Conservation (phyloP, 2,888 invertebrate genomes). For the Chrysolina oricalcia region DNA sequence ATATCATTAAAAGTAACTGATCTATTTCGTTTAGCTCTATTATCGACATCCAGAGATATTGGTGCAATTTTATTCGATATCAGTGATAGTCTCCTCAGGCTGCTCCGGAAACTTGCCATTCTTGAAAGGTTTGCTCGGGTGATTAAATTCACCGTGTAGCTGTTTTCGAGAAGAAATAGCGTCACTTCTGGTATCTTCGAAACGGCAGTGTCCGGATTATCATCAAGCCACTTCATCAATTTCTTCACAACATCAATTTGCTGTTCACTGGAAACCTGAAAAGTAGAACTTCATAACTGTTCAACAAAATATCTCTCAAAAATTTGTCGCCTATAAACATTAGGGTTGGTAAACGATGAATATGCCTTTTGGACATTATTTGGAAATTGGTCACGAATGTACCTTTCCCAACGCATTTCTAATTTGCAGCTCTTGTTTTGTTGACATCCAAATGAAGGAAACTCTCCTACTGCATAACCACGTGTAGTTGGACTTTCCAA, state of each 20-base stretch:
- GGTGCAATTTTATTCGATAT: slow-evolving; percentile 56
- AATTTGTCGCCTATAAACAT: too few relatives aligned
- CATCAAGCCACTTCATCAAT: slow-evolving; percentile 62
- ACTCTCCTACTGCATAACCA: slow-evolving; percentile 64
- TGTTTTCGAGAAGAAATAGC: slow-evolving; percentile 58
- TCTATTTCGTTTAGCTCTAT: slow-evolving; percentile 42
- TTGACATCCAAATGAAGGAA: slow-evolving; percentile 61
- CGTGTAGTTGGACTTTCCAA: slow-evolving; percentile 61
- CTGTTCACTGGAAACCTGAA: slow-evolving; percentile 63
- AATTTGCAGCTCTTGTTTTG: slow-evolving; percentile 64
- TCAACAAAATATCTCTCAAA: neutral
- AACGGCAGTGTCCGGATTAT: slow-evolving; percentile 59
- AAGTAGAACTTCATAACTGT: slow-evolving; percentile 66
- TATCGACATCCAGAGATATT: slow-evolving; percentile 30
- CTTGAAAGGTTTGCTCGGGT: slow-evolving; percentile 58
- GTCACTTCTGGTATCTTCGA: slow-evolving; percentile 64
- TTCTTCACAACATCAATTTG: slow-evolving; percentile 63
- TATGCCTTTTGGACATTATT: too few relatives aligned
- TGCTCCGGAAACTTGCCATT: slow-evolving; percentile 62
- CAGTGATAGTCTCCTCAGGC: slow-evolving; percentile 61
- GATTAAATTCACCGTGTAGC: slow-evolving; percentile 57
- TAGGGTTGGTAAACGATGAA: too few relatives aligned
- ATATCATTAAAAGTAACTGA: slow-evolving; percentile 65
- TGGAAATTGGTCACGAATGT: too few relatives aligned
- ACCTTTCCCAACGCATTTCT: slow-evolving; percentile 63